Conservation (phyloP, 1,140 invertebrate genomes). For the Eumeta japonica region DNA sequence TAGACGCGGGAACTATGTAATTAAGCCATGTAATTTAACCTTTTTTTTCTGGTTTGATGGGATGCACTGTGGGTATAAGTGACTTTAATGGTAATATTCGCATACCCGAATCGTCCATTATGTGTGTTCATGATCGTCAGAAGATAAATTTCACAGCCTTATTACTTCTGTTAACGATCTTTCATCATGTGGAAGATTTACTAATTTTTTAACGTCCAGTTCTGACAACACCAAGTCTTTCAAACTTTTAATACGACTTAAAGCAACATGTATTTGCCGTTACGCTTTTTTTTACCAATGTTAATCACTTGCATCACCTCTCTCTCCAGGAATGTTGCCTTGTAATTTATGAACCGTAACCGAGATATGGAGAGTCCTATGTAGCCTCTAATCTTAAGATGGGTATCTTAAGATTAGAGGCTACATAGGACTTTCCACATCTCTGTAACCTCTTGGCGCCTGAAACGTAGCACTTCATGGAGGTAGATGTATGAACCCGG, state of each 20-base stretch:
- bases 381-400: no score
- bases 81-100: no score
- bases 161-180: constrained; percentile 10
- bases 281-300: constrained; percentile 21
- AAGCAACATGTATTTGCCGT: constrained; percentile 23
- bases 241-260: constrained; percentile 16
- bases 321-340: constrained; percentile 27
- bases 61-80: no score
- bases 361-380: no score
- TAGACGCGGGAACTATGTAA: no score
- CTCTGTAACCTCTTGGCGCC: constrained; percentile 15
- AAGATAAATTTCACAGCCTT: constrained; percentile 10
- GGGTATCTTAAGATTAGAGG: constrained; percentile 36
- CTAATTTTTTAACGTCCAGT: constrained; percentile 15
- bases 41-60: no score
- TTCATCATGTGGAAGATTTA: constrained; percentile 14
- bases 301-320: constrained; percentile 33
- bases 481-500: constrained; percentile 11
- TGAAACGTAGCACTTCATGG: constrained; percentile 14
- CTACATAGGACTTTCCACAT: constrained; percentile 30
- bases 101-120: no score
- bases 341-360: constrained; percentile 37
- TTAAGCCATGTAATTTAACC: no score
- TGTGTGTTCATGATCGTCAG: no score
- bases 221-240: constrained; percentile 13